Conservation (phyloP, 2,888 invertebrate species). For the Heliconius charithonia region DNA sequence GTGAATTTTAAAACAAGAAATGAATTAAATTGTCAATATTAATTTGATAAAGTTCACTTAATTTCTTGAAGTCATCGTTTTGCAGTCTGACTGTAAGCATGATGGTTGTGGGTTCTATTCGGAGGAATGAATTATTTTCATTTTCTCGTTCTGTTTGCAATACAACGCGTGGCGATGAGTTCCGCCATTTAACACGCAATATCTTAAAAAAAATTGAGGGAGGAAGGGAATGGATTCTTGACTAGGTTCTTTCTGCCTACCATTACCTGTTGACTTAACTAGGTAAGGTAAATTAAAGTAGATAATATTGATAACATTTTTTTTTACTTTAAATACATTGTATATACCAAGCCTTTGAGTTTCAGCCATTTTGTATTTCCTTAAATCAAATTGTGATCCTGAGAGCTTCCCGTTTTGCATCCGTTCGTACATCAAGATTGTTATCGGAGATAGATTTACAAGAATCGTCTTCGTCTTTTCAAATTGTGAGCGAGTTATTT, state of each 20-base stretch:
- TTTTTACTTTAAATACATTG: not conserved
- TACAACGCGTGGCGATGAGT: too few relatives aligned
- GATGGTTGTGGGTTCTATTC: too few relatives aligned
- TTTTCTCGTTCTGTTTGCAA: too few relatives aligned
- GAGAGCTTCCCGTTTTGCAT: slow-evolving; percentile 80
- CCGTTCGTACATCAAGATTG: slow-evolving; percentile 83
- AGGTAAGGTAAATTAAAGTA: not conserved
- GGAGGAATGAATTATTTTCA: too few relatives aligned
- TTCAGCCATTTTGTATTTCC: slow-evolving; percentile 62
- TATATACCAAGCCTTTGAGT: slow-evolving; percentile 52
- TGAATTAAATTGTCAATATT: not conserved
- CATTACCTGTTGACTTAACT: too few relatives aligned
- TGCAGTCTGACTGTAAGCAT: not conserved
- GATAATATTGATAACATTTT: not conserved
- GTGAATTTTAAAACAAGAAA: not conserved
- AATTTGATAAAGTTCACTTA: not conserved
- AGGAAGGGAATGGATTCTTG: too few relatives aligned
- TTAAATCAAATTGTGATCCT: slow-evolving; percentile 74
- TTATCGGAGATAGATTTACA: slow-evolving; percentile 83
- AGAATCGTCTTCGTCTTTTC: slow-evolving; percentile 72
- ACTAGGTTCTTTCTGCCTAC: too few relatives aligned
- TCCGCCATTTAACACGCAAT: too few relatives aligned
- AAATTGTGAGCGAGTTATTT: slow-evolving; percentile 71
- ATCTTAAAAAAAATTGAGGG: too few relatives aligned
- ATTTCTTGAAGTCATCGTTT: too few relatives aligned